Conservation (phyloP, 2,113 vertebrate species). For the Cyanoramphus novaezelandiae region DNA sequence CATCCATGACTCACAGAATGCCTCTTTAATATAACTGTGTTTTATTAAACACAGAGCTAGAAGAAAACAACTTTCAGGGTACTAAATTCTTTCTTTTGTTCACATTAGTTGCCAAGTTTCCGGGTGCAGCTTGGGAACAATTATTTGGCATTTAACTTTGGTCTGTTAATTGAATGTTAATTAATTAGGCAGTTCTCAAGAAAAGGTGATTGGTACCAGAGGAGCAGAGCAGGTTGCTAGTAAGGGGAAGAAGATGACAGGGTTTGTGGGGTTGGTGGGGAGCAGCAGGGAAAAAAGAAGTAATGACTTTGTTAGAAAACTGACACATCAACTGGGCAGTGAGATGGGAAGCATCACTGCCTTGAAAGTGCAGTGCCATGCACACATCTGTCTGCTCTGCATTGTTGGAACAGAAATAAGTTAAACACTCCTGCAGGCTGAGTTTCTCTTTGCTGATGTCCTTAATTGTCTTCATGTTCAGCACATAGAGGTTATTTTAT, state of each 20-base stretch:
- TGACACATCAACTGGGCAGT: rapidly evolving
- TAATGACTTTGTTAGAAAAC: not conserved
- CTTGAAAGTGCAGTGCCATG: not conserved
- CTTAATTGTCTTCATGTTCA: not conserved
- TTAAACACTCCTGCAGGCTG: not conserved
- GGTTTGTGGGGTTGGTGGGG: not conserved
- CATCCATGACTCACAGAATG: not conserved
- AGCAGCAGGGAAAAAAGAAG: not conserved
- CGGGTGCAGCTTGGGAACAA: not conserved
- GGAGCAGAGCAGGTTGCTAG: slow-evolving; percentile 7
- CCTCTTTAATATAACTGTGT: rapidly evolving
- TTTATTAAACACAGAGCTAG: not conserved
- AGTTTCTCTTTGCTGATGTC: not conserved
- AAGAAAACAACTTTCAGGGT: not conserved
- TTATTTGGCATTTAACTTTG: slow-evolving; percentile 19
- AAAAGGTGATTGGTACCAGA: slow-evolving; percentile 28
- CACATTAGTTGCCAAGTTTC: not conserved
- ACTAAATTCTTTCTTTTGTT: not conserved
- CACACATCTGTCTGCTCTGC: not conserved
- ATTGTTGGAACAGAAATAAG: not conserved
- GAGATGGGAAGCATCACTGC: not conserved
- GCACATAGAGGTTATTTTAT: not conserved
- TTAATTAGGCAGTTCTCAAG: slow-evolving; percentile 25
- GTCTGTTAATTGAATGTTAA: slow-evolving; percentile 37
- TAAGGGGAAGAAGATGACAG: not conserved